Conservation (phyloP, 2,888 invertebrate genomes). For the Papilio protenor region DNA sequence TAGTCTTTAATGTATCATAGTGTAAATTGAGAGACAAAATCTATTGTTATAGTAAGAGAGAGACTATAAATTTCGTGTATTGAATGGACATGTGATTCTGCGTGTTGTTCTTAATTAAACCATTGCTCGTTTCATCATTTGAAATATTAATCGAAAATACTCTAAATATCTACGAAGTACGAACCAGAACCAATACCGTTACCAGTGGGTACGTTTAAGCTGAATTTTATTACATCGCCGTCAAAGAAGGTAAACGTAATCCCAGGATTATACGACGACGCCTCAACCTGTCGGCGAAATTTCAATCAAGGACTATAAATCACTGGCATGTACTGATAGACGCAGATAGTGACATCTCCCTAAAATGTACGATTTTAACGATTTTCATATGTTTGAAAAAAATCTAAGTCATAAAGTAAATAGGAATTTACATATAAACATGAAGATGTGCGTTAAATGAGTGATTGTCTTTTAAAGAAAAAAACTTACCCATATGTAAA, state of each 20-base stretch:
- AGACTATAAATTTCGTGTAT: no score
- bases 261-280: conserved; percentile 57
- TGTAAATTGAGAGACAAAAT: neutral
- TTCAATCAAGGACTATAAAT: conserved; percentile 45
- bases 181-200: conserved; percentile 44
- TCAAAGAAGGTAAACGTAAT: conserved; percentile 82
- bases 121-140: conserved; percentile 1
- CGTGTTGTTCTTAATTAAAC: neutral
- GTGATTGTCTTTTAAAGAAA: neutral
- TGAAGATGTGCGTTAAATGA: neutral
- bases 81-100: neutral
- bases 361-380: neutral
- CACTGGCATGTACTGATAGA: conserved; percentile 33
- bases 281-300: conserved; percentile 40
- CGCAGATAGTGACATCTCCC: conserved; percentile 3
- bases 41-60: neutral
- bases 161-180: conserved; percentile 6
- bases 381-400: neutral
- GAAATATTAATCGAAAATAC: conserved; percentile 15
- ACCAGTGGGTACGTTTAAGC: conserved; percentile 77
- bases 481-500: neutral
- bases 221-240: conserved; percentile 82
- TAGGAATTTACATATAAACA: no score
- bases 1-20: neutral
- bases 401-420: neutral